Conservation (phyloP, 2,888 invertebrate species). For the Thysanoteuthis rhombus region DNA sequence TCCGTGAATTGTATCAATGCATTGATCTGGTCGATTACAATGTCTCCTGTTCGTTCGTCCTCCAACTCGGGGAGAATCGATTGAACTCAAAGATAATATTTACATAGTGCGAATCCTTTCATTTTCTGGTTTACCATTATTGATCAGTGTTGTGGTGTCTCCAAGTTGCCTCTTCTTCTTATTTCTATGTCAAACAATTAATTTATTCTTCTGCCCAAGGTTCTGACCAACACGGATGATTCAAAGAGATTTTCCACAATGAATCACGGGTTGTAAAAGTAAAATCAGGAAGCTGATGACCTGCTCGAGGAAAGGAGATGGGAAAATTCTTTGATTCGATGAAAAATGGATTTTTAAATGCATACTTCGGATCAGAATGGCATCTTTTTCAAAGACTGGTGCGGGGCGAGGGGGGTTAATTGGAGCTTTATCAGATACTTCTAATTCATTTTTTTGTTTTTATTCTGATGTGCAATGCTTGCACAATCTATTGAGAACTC, state of each 20-base stretch:
- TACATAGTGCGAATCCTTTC: background rate
- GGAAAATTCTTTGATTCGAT: background rate
- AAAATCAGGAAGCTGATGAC: background rate
- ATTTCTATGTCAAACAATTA: background rate
- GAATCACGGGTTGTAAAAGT: background rate
- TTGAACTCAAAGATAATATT: background rate
- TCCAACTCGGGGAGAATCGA: background rate
- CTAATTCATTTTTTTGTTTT: background rate
- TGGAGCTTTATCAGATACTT: background rate
- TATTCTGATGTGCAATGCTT: background rate
- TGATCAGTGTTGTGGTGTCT: background rate
- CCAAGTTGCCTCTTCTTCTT: background rate
- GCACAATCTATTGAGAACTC: background rate
- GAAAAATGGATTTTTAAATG: constrained; percentile 12
- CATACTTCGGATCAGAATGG: background rate
- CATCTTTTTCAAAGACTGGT: background rate
- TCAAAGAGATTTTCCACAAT: background rate
- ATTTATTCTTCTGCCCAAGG: background rate
- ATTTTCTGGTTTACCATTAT: background rate
- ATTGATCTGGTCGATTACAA: background rate
- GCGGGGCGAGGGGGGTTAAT: background rate
- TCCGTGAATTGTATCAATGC: background rate
- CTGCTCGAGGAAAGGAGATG: background rate
- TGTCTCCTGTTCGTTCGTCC: background rate
- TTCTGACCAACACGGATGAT: background rate